Conservation (phyloP, 2,113 vertebrate genomes). For the Myotis lucifugus region DNA sequence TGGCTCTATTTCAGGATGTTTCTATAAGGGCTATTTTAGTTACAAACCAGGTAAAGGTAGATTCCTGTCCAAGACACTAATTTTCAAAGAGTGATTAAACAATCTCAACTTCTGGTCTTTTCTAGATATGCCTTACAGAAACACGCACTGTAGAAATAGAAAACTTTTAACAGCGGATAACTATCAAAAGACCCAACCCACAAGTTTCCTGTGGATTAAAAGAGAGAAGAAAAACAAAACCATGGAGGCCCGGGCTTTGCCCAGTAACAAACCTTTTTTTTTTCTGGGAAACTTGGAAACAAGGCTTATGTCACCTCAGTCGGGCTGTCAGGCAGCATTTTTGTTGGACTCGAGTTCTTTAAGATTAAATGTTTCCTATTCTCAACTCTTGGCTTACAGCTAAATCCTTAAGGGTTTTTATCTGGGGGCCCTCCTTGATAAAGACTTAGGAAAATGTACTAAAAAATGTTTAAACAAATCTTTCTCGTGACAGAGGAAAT, state of each 20-base stretch:
- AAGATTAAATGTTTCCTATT: constrained; percentile 53
- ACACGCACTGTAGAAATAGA: neutral
- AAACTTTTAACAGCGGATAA: constrained; percentile 19
- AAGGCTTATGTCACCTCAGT: constrained; percentile 28
- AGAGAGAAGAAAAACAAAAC: constrained; percentile 4
- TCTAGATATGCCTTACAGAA: neutral
- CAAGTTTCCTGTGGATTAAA: constrained; percentile 53
- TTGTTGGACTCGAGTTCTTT: constrained; percentile 47
- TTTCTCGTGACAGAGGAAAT: constrained; percentile 16
- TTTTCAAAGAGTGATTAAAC: neutral
- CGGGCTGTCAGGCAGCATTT: constrained; percentile 52
- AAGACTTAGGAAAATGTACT: constrained; percentile 50
- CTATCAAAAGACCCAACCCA: constrained; percentile 24
- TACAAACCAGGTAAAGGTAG: constrained; percentile 5
- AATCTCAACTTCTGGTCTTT: neutral
- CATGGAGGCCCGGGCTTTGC: neutral
- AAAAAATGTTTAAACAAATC: neutral
- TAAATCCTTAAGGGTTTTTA: constrained; percentile 25
- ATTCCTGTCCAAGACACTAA: neutral
- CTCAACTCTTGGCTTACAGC: constrained; percentile 21
- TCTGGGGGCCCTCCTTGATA: constrained; percentile 34
- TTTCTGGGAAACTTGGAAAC: constrained; percentile 64
- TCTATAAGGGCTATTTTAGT: neutral
- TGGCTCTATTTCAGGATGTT: neutral
- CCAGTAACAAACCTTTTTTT: neutral